Evolutionary conservation across 1,140 invertebrate genomes (phyloP).

Genomic region (Drosophila jambulina): DNA sequence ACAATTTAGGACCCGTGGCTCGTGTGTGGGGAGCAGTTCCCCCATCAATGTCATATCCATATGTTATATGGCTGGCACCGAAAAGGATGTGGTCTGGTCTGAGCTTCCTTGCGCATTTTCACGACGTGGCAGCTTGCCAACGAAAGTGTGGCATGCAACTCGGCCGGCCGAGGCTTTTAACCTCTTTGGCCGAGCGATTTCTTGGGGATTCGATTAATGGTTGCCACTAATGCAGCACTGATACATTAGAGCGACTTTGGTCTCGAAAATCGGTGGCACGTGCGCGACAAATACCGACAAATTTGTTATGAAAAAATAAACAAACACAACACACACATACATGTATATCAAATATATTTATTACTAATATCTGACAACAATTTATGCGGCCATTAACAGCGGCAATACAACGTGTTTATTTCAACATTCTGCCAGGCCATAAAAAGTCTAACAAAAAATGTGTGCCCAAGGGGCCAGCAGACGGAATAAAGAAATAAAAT

Average conservation of each 20-base stretch:
- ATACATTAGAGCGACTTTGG: conserved; percentile 52
- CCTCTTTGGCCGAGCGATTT: conserved; percentile 54
- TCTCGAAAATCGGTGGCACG: conserved; percentile 67
- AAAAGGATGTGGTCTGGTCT: conserved; percentile 47
- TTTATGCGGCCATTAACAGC: conserved; percentile 82
- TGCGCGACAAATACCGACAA: conserved; percentile 55
- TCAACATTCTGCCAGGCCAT: conserved; percentile 70
- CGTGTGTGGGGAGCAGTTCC: not conserved
- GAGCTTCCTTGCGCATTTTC: conserved; percentile 46
- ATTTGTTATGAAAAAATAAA: conserved; percentile 74
- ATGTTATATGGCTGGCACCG: conserved; percentile 12
- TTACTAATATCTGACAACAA: conserved; percentile 78
- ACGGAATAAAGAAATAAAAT: conserved; percentile 30
- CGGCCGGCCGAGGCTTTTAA: conserved; percentile 64
- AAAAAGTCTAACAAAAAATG: conserved; percentile 30
- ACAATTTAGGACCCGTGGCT: conserved; percentile 49
- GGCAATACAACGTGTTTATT: conserved; percentile 81
- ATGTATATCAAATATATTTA: conserved; percentile 42
- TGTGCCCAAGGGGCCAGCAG: conserved; percentile 16
- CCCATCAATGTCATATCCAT: conserved; percentile 12
- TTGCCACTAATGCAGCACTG: conserved; percentile 69
- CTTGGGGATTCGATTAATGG: conserved; percentile 75
- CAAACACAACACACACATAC: conserved; percentile 42
- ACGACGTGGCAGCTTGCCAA: conserved; percentile 66
- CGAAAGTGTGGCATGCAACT: conserved; percentile 10